Evolutionary conservation across 2,113 vertebrate genomes (phyloP), one percentile per base, ranked within the genome.

Genomic region (Silurus glanis): DNA sequence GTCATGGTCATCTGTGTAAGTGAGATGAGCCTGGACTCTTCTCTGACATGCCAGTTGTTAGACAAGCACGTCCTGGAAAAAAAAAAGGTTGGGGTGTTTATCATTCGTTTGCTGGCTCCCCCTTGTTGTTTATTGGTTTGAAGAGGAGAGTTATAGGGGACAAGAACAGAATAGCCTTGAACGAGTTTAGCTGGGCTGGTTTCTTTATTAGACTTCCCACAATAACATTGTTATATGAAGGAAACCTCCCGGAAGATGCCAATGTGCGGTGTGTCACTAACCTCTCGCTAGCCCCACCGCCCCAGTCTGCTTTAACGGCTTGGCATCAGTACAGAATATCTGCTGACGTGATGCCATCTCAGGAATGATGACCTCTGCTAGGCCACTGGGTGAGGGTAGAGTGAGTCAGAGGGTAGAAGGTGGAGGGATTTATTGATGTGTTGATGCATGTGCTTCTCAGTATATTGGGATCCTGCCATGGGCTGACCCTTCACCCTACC

Each of bases 151-250:
- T 87, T 75, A 72, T 83, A 37, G 51, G 71, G 14, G 25, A 62
- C 37, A 37, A 56, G 66, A 87, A 82, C 62, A 45, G 61, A 80
- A 53, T 59, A 82, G 69, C 75, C 25, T 21, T 76, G 61, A 55
- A 61, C 45, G 14, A 75, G 13, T 83, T 89, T 69, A 23, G 79
- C 58, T 21, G 19, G 23, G 28, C 56, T 17, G 45, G 58, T 62
- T 71, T 88, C 78, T 87, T 76, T 79, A 79, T 78, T 80, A 86
- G 51, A 37, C 53, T 74, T 72, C 55, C 81, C 83, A 87, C 75
- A 85, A 83, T 76, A 87, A 87, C 75, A 10, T 66, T 53, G 74
- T 58, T 67, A 49, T 47, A 45, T 49, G 56, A 80, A 81, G 84
- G 85, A 86, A 71, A 49, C 55, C 55, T 72, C 78, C 66, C 6